phyloP scores from a whole-genome alignment of 2,113 vertebrate genomes.

The Aegotheles bennettii region DNA sequence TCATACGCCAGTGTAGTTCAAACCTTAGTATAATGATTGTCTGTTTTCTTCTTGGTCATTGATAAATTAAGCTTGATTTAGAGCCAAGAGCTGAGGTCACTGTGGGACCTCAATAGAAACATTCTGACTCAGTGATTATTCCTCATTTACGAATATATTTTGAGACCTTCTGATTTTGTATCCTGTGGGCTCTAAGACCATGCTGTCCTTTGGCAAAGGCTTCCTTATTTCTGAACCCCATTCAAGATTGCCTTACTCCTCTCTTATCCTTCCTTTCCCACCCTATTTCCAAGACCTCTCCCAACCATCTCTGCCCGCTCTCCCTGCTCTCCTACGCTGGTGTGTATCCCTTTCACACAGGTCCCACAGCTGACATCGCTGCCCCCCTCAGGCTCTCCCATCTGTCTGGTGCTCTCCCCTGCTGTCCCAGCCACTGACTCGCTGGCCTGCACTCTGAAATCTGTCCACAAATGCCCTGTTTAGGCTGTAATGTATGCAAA shows the following conservation, averaged over 20 bases:
- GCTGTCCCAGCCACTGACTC: background rate
- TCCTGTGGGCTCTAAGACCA: slow-evolving; percentile 26
- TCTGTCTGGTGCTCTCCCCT: background rate
- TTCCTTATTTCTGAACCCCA: background rate
- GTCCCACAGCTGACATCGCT: background rate
- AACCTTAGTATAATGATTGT: background rate
- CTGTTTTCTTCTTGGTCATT: background rate
- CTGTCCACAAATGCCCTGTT: background rate
- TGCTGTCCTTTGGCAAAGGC: slow-evolving; percentile 39
- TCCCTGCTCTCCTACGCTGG: background rate
- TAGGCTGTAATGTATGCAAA: background rate
- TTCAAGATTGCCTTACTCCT: background rate
- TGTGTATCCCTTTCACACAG: background rate
- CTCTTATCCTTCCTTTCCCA: background rate
- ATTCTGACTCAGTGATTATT: slow-evolving; percentile 46
- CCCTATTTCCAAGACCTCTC: background rate
- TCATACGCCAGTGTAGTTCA: background rate
- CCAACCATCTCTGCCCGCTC: background rate
- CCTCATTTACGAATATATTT: slow-evolving; percentile 49
- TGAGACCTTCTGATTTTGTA: slow-evolving; percentile 39
- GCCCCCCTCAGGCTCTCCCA: background rate
- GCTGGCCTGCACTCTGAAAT: background rate
- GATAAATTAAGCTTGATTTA: slow-evolving; percentile 37
- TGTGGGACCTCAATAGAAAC: slow-evolving; percentile 22
- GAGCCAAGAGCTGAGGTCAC: slow-evolving; percentile 35